Percentiles rank a stretch among this genome's conserved stretches.
Evolutionary conservation across 2,797 vertebrate species (phyloP).

Genomic region (Pipistrellus kuhlii): DNA sequence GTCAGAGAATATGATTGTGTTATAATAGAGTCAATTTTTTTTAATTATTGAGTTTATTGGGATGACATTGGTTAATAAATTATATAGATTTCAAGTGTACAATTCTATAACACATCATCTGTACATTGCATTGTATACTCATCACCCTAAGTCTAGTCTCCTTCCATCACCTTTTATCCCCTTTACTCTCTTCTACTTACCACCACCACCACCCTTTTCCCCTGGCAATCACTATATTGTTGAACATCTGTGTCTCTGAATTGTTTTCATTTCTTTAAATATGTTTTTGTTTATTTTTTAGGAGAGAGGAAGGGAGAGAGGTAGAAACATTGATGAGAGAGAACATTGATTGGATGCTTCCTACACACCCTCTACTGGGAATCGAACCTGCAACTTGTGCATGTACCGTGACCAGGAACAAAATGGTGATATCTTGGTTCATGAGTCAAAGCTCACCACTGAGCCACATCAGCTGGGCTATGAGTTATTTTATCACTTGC

Average conservation of each 20-base stretch:
- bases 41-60: not conserved
- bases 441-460: no score
- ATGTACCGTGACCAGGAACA: no score
- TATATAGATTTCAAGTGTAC: not conserved
- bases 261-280: not conserved
- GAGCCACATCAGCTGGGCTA: not conserved
- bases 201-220: not conserved
- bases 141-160: not conserved
- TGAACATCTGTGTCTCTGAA: not conserved
- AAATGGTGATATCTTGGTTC: no score
- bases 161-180: not conserved
- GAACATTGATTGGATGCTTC: no score
- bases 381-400: no score
- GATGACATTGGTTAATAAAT: not conserved
- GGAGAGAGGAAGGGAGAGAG: no score
- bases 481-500: not conserved
- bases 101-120: not conserved
- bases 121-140: not conserved
- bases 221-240: not conserved
- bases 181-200: not conserved
- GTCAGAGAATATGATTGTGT: not conserved
- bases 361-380: no score
- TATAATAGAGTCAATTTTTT: not conserved
- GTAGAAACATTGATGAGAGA: no score
- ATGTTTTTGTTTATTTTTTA: no score